Percentiles rank a stretch among this genome's conserved stretches.
Conservation (phyloP, 2,113 vertebrate genomes). For the Dipodomys merriami region DNA sequence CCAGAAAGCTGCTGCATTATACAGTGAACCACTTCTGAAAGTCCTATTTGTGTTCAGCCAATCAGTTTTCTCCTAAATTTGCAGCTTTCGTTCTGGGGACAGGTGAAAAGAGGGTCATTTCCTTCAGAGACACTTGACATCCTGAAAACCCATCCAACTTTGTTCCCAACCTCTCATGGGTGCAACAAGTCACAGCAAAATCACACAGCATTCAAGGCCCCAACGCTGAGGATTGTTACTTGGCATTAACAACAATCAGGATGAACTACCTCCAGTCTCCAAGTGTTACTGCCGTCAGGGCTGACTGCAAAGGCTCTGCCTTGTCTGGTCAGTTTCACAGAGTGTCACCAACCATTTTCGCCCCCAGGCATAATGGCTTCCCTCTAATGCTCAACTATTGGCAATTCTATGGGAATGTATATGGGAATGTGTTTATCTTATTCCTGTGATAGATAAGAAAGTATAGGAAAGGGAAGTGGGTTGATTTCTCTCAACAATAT, state of each 20-base stretch:
- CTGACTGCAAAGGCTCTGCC: not conserved
- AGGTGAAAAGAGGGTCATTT: not conserved
- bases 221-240: not conserved
- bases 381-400: not conserved
- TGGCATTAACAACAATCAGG: not conserved
- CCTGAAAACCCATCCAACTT: not conserved
- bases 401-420: not conserved
- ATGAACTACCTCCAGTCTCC: not conserved
- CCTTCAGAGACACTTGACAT: not conserved
- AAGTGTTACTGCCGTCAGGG: not conserved
- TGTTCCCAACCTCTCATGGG: not conserved
- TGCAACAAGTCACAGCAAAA: not conserved
- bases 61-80: not conserved
- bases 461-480: too few species aligned
- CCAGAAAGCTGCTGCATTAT: too few species aligned
- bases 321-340: not conserved
- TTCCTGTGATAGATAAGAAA: too few species aligned
- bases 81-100: not conserved
- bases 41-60: not conserved
- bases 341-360: not conserved
- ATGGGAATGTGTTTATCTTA: too few species aligned
- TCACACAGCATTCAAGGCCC: not conserved
- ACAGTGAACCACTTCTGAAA: not conserved
- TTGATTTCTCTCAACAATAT: not conserved
- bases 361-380: not conserved